Evolutionary conservation across 2,888 invertebrate genomes (phyloP), one percentile per base, ranked within the genome.

Genomic region (Rambutsinella grinnellia): DNA sequence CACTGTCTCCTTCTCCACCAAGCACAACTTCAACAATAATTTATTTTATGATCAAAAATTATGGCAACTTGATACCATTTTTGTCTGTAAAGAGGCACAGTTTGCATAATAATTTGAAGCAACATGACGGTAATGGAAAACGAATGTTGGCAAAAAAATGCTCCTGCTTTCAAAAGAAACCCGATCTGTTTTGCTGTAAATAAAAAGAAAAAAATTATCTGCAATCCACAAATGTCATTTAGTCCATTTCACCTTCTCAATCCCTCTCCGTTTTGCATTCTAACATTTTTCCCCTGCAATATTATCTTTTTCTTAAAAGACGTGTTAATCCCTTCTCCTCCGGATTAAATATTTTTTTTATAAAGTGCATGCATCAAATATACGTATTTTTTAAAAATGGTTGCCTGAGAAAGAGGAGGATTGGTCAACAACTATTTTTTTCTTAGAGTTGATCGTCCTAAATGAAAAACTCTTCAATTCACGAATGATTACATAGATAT

Each of bases 101-200:
- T 49, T 49, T 49, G n/a, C 49, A 49, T 49, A 49, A 49, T 49
- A 49, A 49, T n/a, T 8, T 49, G 19, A 21, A 49, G 44, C 17
- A 17, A 26, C 62, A 62, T 49, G 47, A 49, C 23, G 47, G 47
- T 63, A 63, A 63, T 63, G 63, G 63, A 63, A 63, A 63, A 63
- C 23, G 53, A 28, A 63, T 63, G 63, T 58, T 36, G 36, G 13
- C 36, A 36, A 36, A 36, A n/a, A 36, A 5, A 36, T 36, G 36
- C n/a, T n/a, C n/a, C n/a, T n/a, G n/a, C n/a, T n/a, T n/a, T n/a
- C n/a, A n/a, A n/a, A n/a, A 46, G 60, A 61, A 61, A 61, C 61
- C 49, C 61, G 61, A 61, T 61, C 61, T 61, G 47, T 44, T 36
- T n/a, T n/a, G n/a, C n/a, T n/a, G n/a, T n/a, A 36, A 36, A 36